Evolutionary conservation across 2,888 invertebrate species (phyloP), one percentile per base, ranked within the genome.

Genomic region (Cheilosia urbana): DNA sequence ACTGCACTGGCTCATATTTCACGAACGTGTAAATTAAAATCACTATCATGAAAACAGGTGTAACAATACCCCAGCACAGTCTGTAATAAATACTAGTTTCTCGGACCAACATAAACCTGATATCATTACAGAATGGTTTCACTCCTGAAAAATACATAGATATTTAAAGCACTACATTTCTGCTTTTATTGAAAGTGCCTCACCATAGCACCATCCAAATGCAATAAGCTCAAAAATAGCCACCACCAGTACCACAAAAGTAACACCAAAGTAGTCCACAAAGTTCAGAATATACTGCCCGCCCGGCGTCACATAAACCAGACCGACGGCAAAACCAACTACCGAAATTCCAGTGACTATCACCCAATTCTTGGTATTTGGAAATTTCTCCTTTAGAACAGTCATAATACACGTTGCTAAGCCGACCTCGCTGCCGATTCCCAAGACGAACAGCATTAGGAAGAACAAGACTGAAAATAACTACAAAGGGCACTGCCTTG

Each of bases 41-140:
- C 5, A 93, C 90, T 6, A 94, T 90, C 93, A 97, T 95, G 84
- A 96, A 92, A 0, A 93, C 89, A 0, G 97, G 97, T 4, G 96
- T 96, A 65, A 96, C 92, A 21, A 96, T 63, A 0, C 94, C 94
- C 97, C 97, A 97, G 87, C 96, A 96, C 47, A 96, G 88, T 81
- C 96, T 94, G 95, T 97, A 97, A 90, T 96, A 97, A n/a, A 94
- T 88, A 0, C 95, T 89, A 0, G 92, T 92, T 90, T 94, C 94
- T 27, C 93, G 93, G 58, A 95, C 94, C 88, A 96, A 91, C 97
- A 97, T 97, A 90, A 95, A 97, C 89, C 96, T 95, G n/a, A 96
- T 92, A 90, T 97, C 97, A 30, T 93, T 91, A 83, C 95, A 94
- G 77, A 96, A 93, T 58, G 95, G 94, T 79, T 94, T 93, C 21